A percentile compares a stretch with the other conserved stretches of the same genome.
phyloP scores from a whole-genome alignment of 1,140 invertebrate species.

The Sinonovacula constricta region DNA sequence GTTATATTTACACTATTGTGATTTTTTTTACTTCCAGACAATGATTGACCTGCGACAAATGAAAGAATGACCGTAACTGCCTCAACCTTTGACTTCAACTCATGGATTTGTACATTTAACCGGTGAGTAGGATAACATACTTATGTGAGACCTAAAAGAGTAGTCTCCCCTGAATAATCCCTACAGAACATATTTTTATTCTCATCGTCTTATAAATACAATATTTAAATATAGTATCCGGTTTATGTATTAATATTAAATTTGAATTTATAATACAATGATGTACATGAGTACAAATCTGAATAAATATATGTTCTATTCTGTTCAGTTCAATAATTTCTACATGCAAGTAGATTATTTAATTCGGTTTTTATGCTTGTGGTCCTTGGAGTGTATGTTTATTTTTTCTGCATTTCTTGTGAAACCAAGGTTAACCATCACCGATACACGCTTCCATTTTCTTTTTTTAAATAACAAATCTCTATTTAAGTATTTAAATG shows the following conservation, averaged over 20 bases:
- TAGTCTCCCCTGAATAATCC: neutral
- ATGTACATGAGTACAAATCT: neutral
- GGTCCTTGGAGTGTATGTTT: too few species aligned
- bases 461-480: too few species aligned
- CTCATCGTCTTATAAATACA: too few species aligned
- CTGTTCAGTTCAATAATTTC: too few species aligned
- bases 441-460: too few species aligned
- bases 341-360: too few species aligned
- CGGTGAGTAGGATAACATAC: conserved; percentile 18
- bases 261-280: too few species aligned
- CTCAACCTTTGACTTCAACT: conserved; percentile 39
- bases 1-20: neutral
- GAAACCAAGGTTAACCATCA: too few species aligned
- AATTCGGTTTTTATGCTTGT: too few species aligned
- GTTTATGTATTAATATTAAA: neutral
- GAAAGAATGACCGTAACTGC: conserved; percentile 50
- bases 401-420: too few species aligned
- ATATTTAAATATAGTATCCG: neutral
- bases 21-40: conserved; percentile 47
- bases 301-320: neutral
- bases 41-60: conserved; percentile 42
- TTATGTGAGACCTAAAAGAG: neutral
- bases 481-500: too few species aligned
- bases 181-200: neutral
- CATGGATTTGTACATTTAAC: conserved; percentile 49